Evolutionary conservation across 2,888 invertebrate species (phyloP), one percentile per base, ranked within the genome.

Genomic region (Notodonta dromedarius): DNA sequence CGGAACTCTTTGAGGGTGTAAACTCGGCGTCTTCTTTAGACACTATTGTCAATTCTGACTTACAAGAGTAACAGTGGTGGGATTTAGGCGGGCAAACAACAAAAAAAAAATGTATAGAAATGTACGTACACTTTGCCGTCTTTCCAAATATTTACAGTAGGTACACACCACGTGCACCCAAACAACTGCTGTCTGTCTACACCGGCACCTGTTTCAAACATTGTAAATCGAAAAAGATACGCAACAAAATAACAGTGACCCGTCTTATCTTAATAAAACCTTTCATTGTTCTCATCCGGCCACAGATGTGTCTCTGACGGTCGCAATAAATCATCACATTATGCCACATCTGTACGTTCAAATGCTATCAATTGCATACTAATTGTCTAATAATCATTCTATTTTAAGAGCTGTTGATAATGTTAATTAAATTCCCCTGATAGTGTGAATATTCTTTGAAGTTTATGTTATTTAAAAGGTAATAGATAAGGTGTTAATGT

Each of bases 251-350:
- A 67, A 51, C 71, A 63, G 42, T 74, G 70, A 69, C 66, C 64
- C 61, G 71, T 70, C 75, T 69, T 83, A 85, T 83, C 85, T 79
- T 70, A 69, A 83, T 83, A 77, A 81, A 78, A 79, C 80, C 78
- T 77, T 78, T 78, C 77, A 85, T 88, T 87, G 84, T 82, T 72
- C 72, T 75, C 85, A 85, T 84, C 84, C 82, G 82, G 84, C 71
- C 71, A 71, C 85, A 83, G 75, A 84, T 84, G 79, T 74, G 76
- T 78, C 77, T 77, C 67, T 72, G 72, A 74, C 73, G 66, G 62
- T 75, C 60, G 74, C 73, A 81, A 79, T 83, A 78, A 80, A 80
- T 83, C 74, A 83, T 74, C 78, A 79, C 79, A 84, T 84, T 81
- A 85, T 76, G 73, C 78, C 79, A 55, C 55, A 78, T 73, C 67